These are phyloP conservation scores for Cabera pusaria DNA, from an alignment of 2,888 invertebrate species.

Conservation along the genomic window DNA sequence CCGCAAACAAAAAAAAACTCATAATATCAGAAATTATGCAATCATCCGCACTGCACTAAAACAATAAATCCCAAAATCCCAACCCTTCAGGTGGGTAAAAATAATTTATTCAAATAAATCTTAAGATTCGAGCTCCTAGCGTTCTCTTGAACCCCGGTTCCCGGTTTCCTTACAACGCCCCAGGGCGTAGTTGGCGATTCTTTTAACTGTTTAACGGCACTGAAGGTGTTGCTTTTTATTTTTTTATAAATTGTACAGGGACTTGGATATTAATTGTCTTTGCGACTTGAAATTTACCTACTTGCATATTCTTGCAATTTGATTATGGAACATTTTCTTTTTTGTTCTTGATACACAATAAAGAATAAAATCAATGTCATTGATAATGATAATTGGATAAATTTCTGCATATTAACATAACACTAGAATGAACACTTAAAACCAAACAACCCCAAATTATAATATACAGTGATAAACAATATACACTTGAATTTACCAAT, in stretches of 20 bases:
- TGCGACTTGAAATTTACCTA: too few species aligned
- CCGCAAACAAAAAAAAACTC: slow-evolving; percentile 2
- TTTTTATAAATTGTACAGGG: slow-evolving; percentile 61
- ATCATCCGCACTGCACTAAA: slow-evolving; percentile 11
- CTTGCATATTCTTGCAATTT: too few species aligned
- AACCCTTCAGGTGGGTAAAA: slow-evolving; percentile 79
- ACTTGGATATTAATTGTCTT: slow-evolving; percentile 2
- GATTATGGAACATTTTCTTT: too few species aligned
- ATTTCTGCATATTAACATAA: too few species aligned
- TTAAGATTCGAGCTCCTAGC: slow-evolving; percentile 52
- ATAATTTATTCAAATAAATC: slow-evolving; percentile 83
- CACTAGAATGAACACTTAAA: too few species aligned
- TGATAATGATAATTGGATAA: too few species aligned
- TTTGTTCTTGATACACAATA: too few species aligned
- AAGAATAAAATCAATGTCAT: too few species aligned
- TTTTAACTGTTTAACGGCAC: slow-evolving; percentile 60
- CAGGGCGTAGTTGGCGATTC: slow-evolving; percentile 66
- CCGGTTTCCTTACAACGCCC: slow-evolving; percentile 60
- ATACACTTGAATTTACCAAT: too few species aligned
- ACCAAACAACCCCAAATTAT: too few species aligned
- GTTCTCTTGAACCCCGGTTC: slow-evolving; percentile 61
- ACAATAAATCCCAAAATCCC: slow-evolving; percentile 64
- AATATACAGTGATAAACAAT: too few species aligned
- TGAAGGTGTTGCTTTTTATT: slow-evolving; percentile 48
- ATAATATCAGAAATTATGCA: slow-evolving; percentile 3